These are phyloP conservation scores for Drosophila tsacasi DNA, from an alignment of 1,140 invertebrate species.

Conservation along the genomic window DNA sequence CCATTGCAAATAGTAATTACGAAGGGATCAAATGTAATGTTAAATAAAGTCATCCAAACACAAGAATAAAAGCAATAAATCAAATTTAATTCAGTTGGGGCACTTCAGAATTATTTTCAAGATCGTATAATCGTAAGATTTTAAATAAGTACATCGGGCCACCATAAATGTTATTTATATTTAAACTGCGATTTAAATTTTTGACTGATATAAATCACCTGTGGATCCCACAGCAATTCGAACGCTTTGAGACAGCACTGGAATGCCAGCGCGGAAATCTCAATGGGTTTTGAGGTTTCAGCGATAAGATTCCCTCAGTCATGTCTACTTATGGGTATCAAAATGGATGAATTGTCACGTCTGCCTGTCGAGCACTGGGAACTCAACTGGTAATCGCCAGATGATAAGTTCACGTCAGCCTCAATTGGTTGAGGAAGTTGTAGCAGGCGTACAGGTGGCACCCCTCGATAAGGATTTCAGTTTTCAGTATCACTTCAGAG, in stretches of 20 bases:
- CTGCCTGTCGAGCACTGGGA: slow-evolving; percentile 31
- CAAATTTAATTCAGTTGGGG: background rate
- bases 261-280: slow-evolving; percentile 33
- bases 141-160: background rate
- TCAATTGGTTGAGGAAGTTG: slow-evolving; percentile 46
- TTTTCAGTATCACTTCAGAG: background rate
- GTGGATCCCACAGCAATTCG: slow-evolving; percentile 24
- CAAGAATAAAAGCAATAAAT: no score
- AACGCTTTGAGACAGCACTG: slow-evolving; percentile 10
- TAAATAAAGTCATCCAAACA: no score
- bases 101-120: background rate
- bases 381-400: slow-evolving; percentile 38
- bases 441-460: slow-evolving; percentile 49
- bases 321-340: slow-evolving; percentile 38
- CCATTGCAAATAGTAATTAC: no score
- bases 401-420: slow-evolving; percentile 40
- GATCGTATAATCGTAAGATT: background rate
- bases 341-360: slow-evolving; percentile 51
- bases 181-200: slow-evolving; percentile 25
- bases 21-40: no score
- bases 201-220: slow-evolving; percentile 19
- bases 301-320: slow-evolving; percentile 42
- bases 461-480: slow-evolving; percentile 27
- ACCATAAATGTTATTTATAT: background rate
- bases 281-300: slow-evolving; percentile 22